Evolutionary conservation across 2,888 invertebrate genomes (phyloP).

Genomic region (Apamea anceps): DNA sequence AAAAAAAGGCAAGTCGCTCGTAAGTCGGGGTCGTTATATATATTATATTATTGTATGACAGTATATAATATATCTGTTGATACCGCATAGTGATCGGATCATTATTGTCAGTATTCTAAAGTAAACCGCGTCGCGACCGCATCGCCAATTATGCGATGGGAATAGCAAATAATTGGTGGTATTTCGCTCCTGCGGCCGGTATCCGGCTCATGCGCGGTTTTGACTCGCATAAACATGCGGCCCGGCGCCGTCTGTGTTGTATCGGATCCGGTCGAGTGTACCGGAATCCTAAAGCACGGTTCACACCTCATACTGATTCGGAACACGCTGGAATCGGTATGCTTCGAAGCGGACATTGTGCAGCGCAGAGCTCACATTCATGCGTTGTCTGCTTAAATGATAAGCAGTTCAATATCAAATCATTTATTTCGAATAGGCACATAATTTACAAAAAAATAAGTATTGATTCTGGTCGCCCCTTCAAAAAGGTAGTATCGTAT

Average conservation of each 20-base stretch:
- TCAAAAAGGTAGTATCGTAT: too few species aligned
- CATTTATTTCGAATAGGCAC: too few species aligned
- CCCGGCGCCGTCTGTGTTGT: slow-evolving; percentile 25
- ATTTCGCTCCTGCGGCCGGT: slow-evolving; percentile 1
- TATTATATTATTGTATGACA: too few species aligned
- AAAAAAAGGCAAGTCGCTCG: too few species aligned
- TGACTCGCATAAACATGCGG: slow-evolving; percentile 40
- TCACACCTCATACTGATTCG: background rate
- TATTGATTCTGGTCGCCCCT: too few species aligned
- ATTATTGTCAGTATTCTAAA: slow-evolving; percentile 43
- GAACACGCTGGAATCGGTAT: background rate
- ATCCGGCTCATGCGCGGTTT: slow-evolving; percentile 41
- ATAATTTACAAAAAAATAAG: too few species aligned
- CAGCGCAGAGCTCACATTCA: background rate
- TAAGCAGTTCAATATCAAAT: too few species aligned
- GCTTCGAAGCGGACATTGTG: background rate
- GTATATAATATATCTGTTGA: background rate
- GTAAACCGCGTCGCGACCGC: slow-evolving; percentile 18
- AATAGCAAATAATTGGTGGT: slow-evolving; percentile 40
- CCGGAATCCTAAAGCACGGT: background rate
- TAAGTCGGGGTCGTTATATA: too few species aligned
- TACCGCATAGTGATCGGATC: background rate
- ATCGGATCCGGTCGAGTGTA: background rate
- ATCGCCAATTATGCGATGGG: slow-evolving; percentile 15
- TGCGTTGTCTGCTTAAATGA: background rate